Conservation (phyloP, 2,113 vertebrate species). For the Erpornis zantholeuca region DNA sequence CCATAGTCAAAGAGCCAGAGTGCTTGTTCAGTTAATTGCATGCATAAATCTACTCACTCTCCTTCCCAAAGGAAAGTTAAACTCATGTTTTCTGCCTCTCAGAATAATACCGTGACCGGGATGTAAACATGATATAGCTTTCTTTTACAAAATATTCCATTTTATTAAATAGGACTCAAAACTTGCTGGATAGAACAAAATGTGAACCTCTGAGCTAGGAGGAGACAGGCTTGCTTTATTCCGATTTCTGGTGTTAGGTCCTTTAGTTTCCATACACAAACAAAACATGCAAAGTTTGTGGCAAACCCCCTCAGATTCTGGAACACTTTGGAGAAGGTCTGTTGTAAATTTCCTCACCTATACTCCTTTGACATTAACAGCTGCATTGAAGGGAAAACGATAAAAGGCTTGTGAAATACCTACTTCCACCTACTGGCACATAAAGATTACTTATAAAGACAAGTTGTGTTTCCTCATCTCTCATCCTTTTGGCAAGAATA, state of each 20-base stretch:
- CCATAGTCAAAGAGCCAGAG: not conserved
- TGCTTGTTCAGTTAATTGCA: not conserved
- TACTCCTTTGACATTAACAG: not conserved
- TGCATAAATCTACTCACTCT: not conserved
- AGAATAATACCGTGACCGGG: not conserved
- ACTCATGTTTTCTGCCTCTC: not conserved
- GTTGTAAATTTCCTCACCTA: not conserved
- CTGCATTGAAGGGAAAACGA: not conserved
- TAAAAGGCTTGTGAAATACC: not conserved
- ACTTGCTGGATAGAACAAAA: not conserved
- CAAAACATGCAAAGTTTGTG: not conserved
- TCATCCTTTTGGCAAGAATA: not conserved
- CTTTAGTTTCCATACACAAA: not conserved
- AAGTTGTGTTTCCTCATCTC: not conserved
- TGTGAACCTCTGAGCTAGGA: not conserved
- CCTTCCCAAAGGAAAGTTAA: not conserved
- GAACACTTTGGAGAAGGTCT: not conserved
- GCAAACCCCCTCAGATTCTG: not conserved
- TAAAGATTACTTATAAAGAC: not conserved
- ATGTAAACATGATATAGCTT: not conserved
- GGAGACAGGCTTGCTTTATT: not conserved
- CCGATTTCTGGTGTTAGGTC: not conserved
- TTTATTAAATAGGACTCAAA: not conserved
- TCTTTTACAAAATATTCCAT: not conserved
- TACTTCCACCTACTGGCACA: not conserved